These are phyloP conservation scores for Torymus tubicola DNA, from an alignment of 2,888 invertebrate species.

Conservation along the genomic window DNA sequence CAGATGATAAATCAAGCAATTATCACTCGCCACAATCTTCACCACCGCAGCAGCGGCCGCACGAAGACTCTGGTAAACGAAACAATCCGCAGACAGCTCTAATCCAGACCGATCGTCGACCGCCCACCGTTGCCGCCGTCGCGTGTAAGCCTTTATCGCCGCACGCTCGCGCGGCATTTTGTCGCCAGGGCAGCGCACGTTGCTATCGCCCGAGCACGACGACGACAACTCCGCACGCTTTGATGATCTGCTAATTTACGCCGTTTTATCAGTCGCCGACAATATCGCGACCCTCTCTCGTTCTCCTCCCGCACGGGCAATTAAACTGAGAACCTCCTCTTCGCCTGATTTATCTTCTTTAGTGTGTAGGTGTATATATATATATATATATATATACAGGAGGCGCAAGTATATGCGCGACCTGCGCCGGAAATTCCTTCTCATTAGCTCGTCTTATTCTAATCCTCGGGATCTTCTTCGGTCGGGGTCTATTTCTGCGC, in stretches of 20 bases:
- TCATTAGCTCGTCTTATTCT: slow-evolving; percentile 24
- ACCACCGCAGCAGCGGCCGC: no score
- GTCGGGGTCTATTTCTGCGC: slow-evolving; percentile 15
- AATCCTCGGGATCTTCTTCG: slow-evolving; percentile 27
- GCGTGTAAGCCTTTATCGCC: no score
- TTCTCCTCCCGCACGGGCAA: neutral
- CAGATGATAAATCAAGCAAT: no score
- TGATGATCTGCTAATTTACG: slow-evolving; percentile 40
- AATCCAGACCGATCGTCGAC: neutral
- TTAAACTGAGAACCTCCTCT: neutral
- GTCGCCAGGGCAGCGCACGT: no score
- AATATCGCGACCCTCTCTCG: slow-evolving; percentile 2
- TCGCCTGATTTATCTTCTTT: slow-evolving; percentile 28
- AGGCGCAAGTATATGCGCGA: slow-evolving; percentile 1
- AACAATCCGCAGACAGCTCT: neutral
- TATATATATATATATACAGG: no score
- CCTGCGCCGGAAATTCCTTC: neutral
- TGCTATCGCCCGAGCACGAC: neutral
- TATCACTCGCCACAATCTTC: no score
- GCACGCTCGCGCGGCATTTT: no score
- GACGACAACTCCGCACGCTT: neutral
- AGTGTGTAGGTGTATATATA: no score
- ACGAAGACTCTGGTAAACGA: neutral
- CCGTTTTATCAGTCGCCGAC: slow-evolving; percentile 13
- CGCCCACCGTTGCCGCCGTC: no score